Evolutionary conservation across 2,888 invertebrate species (phyloP), one percentile per base, ranked within the genome.

Genomic region (Lagria hirta): DNA sequence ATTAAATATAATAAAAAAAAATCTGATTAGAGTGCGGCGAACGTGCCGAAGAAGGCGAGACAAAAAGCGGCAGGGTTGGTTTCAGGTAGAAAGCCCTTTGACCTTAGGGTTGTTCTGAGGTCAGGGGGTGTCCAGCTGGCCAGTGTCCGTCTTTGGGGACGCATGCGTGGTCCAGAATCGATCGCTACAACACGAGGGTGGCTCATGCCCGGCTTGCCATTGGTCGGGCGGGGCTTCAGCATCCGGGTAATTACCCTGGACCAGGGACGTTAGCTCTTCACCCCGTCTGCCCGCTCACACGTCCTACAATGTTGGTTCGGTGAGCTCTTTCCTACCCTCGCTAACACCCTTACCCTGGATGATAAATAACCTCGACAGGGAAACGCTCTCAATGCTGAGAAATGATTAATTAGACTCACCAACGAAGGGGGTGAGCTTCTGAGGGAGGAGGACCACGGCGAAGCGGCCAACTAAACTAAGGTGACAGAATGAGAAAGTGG

Each of bases 171-270:
- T 38, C 60, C 60, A 60, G 63, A 58, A 68, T 67, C 65, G n/a
- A n/a, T n/a, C 56, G 51, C 48, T 52, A 58, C 54, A 50, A 58
- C 57, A 57, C 38, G 48, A 52, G 61, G 57, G 58, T 56, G 62
- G 56, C 58, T 52, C 55, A 30, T 34, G 30, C 35, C 44, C 40
- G 52, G 46, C 44, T 56, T 60, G 63, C 68, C 61, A 70, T 71
- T 71, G 71, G 72, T 65, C 63, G 68, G 70, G 69, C 68, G 68
- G 66, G 58, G 70, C 65, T 61, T 67, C 66, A 63, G 65, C 67
- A 67, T 68, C 69, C 66, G 67, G 66, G 70, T 71, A 70, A 71
- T 70, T 70, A 70, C 68, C 70, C 73, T 73, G 75, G 73, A 72
- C 68, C 61, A 53, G 63, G 63, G 62, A 58, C 57, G 52, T 23